Evolutionary conservation across 2,113 vertebrate species (phyloP), one percentile per base, ranked within the genome.

Genomic region (Glareola pratincola): DNA sequence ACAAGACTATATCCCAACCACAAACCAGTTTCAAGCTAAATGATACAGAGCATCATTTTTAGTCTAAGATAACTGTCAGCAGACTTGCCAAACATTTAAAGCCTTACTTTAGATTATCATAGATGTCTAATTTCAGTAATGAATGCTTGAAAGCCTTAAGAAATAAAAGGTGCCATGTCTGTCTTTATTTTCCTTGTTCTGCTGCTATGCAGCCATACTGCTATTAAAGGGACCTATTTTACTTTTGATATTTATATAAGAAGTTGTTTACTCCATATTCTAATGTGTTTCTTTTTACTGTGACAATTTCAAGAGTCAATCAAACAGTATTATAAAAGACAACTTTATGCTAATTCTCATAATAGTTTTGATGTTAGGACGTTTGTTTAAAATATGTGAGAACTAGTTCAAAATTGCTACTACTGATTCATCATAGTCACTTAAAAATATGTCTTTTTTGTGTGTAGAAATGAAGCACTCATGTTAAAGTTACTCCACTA

Each of bases 121-220:
- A 72, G 57, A 54, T 76, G 22, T 77, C 56, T 77, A 39, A 74
- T 77, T 92, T 88, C n/a, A 72, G 60, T 94, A 80, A 86, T 21
- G 53, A 86, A 29, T 68, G 24, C 68, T 90, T 66, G 48, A 81
- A 83, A 82, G 24, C 5, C 66, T 47, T 59, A 72, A 77, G 83
- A 48, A 92, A 79, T 62, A 73, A 85, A 86, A 80, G 86, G 63
- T 77, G 57, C 80, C 45, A 34, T 75, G 47, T 78, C 72, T 92
- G 59, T 72, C 63, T 78, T 30, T 57, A 50, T 78, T 90, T 93
- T 71, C 53, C 63, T 59, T 41, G 18, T 59, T 92, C 67, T 94
- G 69, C 91, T 95, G 94, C 97, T 96, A 8, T 94, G 95, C 81
- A 85, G 92, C 60, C 86, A 63, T 88, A 12, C 64, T 88, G 85